Percentiles rank a stretch among this genome's conserved stretches.
phyloP scores from a whole-genome alignment of 2,888 invertebrate genomes.

The Oscheius sp. region DNA sequence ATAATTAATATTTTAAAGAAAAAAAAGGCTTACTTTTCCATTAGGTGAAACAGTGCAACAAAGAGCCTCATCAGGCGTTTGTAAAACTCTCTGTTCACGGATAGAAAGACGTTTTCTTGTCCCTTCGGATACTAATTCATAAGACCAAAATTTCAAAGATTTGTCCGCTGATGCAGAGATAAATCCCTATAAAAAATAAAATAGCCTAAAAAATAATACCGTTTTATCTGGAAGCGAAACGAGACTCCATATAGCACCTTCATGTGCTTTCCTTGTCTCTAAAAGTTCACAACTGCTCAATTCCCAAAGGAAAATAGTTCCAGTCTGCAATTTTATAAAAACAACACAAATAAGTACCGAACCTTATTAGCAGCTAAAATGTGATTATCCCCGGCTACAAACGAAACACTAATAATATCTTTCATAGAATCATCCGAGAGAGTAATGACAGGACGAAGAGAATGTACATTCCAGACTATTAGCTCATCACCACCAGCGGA shows the following conservation, averaged over 20 bases:
- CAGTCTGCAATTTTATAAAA: no score
- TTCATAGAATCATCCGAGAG: conserved; percentile 79
- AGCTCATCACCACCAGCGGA: conserved; percentile 76
- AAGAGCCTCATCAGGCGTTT: conserved; percentile 88
- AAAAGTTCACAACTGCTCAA: conserved; percentile 85
- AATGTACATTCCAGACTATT: conserved; percentile 86
- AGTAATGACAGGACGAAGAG: conserved; percentile 81
- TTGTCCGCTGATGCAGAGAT: conserved; percentile 87
- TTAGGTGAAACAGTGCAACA: conserved; percentile 80
- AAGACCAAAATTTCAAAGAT: conserved; percentile 92
- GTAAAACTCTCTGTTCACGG: conserved; percentile 84
- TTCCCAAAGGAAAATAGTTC: conserved; percentile 78
- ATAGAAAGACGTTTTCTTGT: conserved; percentile 74
- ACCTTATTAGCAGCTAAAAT: conserved; percentile 87
- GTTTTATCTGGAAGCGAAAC: conserved; percentile 83
- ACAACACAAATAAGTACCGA: no score
- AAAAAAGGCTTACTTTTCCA: conserved; percentile 46
- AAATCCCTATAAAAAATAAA: conserved; percentile 73
- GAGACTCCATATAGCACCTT: conserved; percentile 84
- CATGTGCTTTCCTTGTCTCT: conserved; percentile 83
- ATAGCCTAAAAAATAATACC: conserved; percentile 76
- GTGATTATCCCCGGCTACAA: conserved; percentile 91
- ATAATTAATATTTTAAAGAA: background rate
- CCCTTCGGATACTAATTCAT: conserved; percentile 79
- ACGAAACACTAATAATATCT: conserved; percentile 81